Evolutionary conservation across 2,113 vertebrate genomes (phyloP), one percentile per base, ranked within the genome.

Genomic region (Perca schrenkii): DNA sequence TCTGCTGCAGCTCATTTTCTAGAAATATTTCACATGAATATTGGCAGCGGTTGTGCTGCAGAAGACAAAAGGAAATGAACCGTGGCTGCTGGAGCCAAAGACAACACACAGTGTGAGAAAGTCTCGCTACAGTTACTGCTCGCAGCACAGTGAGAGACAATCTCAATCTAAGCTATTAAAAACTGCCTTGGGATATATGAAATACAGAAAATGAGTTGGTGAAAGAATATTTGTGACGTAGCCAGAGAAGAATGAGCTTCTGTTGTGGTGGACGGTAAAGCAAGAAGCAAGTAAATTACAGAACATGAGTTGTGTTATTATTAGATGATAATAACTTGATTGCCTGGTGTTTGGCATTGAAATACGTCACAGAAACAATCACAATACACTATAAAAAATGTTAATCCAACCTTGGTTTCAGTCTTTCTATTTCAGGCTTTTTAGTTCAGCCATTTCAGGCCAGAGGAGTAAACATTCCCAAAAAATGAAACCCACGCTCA

Each of bases 91-190:
- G 62, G 80, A 87, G 95, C 95, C 95, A 96, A 95, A 92, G 90
- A 93, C 93, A 96, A 95, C 94, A 95, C 92, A 90, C 92, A 93
- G 93, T 95, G 94, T 95, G 94, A 94, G 95, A 95, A 95, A 93
- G 93, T 93, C 92, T 93, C 64, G 79, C 92, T 92, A 72, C 90
- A 93, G 86, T 92, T 88, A 46, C 86, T 86, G 86, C 88, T 89
- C 85, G 28, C 61, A 68, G 84, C 83, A 54, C 88, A 84, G 89
- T 52, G 62, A 93, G 82, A 90, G 57, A 87, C 89, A 52, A 92
- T 82, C 89, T 87, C 90, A 86, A 88, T 90, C 85, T 84, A 28
- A 80, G 84, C 88, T 66, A 90, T 90, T 88, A 89, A 86, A 89
- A 88, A 78, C 71, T 77, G 77, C 75, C 83, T 40, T 36, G 71